These are phyloP conservation scores for Sylvia borin DNA, from an alignment of 2,797 vertebrate species.

Conservation along the genomic window DNA sequence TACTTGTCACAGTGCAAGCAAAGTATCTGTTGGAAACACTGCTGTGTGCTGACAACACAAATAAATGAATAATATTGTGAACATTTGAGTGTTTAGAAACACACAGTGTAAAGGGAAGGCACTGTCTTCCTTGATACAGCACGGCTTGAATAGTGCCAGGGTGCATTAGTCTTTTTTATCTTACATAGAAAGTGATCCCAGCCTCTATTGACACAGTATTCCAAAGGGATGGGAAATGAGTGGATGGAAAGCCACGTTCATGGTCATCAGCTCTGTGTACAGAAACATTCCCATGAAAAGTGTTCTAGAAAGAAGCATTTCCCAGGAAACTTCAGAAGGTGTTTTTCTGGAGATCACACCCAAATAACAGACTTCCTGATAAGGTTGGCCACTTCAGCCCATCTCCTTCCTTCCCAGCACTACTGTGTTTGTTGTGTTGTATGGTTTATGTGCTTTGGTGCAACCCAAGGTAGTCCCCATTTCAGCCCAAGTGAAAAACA, in stretches of 20 bases:
- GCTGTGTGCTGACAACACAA: background rate
- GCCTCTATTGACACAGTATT: background rate
- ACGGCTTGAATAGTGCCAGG: background rate
- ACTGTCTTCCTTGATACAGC: background rate
- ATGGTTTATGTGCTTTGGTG: background rate
- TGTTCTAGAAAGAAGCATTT: background rate
- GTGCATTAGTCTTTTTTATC: background rate
- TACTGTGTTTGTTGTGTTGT: background rate
- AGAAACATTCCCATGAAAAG: background rate
- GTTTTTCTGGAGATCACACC: background rate
- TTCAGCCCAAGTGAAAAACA: background rate
- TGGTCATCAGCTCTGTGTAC: background rate
- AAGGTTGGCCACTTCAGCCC: background rate
- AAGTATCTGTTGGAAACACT: background rate
- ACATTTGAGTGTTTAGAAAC: background rate
- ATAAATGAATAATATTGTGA: background rate
- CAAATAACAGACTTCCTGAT: background rate
- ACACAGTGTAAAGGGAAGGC: background rate
- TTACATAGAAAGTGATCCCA: background rate
- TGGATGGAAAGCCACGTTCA: background rate
- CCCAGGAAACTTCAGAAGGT: background rate
- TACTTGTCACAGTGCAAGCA: background rate
- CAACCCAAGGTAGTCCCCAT: background rate
- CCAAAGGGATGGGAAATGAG: background rate
- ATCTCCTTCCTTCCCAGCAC: background rate